Conservation (phyloP, 35 echinoderm and acorn worm species). For the Eucidaris tribuloides region DNA sequence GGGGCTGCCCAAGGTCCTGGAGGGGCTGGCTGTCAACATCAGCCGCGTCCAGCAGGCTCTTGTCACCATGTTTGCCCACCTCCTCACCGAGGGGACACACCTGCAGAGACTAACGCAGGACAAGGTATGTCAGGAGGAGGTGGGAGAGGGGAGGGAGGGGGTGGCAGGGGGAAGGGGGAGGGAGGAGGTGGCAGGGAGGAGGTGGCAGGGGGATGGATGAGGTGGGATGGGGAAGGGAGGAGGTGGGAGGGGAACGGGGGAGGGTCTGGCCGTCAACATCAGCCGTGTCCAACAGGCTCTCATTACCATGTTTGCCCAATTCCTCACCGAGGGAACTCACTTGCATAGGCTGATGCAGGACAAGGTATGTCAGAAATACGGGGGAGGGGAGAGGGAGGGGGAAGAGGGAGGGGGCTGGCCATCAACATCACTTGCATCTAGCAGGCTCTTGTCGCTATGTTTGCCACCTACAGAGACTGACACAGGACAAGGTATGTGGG, state of each 20-base stretch:
- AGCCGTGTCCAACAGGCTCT: conserved; percentile 86
- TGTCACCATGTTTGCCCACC: conserved; percentile 88
- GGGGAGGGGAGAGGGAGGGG: background rate
- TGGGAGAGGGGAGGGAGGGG: background rate
- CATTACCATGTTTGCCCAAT: conserved; percentile 87
- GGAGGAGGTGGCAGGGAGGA: too few relatives aligned
- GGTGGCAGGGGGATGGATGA: too few relatives aligned
- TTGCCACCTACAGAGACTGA: conserved; percentile 79
- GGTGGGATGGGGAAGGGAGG: too few relatives aligned
- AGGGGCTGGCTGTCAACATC: conserved; percentile 80
- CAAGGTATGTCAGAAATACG: conserved; percentile 89
- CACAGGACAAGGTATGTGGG: conserved; percentile 77
- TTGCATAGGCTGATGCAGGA: conserved; percentile 81
- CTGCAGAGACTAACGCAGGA: conserved; percentile 82
- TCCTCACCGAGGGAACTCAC: conserved; percentile 77
- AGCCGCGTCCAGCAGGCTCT: conserved; percentile 86
- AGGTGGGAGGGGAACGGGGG: too few relatives aligned
- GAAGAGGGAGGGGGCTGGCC: conserved; percentile 47
- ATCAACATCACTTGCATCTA: conserved; percentile 83
- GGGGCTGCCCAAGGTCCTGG: conserved; percentile 74
- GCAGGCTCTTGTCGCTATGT: conserved; percentile 93
- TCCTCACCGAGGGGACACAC: conserved; percentile 76
- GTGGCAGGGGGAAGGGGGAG: too few relatives aligned
- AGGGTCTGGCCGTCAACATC: conserved; percentile 80
- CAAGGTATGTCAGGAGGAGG: conserved; percentile 42